phyloP scores from a whole-genome alignment of 2,797 vertebrate species.

The Calcarius lapponicus region DNA sequence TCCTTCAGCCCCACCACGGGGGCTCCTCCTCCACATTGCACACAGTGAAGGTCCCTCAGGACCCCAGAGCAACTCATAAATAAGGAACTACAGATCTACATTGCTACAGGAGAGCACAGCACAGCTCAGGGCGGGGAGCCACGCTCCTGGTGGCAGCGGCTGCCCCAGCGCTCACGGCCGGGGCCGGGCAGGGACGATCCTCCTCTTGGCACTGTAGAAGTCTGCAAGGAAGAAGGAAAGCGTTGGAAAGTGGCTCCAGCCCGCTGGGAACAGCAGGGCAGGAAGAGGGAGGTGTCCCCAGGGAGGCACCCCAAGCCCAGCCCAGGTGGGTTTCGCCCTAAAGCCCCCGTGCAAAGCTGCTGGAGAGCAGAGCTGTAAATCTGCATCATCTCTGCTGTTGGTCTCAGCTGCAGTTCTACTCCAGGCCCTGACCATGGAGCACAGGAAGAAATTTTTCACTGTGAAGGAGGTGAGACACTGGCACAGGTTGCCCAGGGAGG shows the following conservation, averaged over 20 bases:
- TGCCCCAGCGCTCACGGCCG: conserved; percentile 71
- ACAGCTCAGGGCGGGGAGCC: not conserved
- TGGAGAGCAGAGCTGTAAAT: not conserved
- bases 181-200: conserved; percentile 79
- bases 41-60: conserved; percentile 14
- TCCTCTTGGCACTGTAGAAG: conserved; percentile 88
- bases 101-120: not conserved
- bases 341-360: not conserved
- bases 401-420: not conserved
- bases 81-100: conserved; percentile 30
- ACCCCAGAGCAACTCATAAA: conserved; percentile 60
- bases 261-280: not conserved
- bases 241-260: not conserved
- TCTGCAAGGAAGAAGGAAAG: conserved; percentile 76
- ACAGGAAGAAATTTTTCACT: not conserved
- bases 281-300: not conserved
- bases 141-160: not conserved
- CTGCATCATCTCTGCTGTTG: not conserved
- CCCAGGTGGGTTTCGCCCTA: not conserved
- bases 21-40: conserved; percentile 63
- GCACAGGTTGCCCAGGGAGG: not conserved
- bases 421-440: not conserved
- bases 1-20: not conserved
- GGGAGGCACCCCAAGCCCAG: not conserved
- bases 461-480: not conserved